A percentile compares a stretch with the other conserved stretches of the same genome.
Conservation (phyloP, 2,888 invertebrate genomes). For the Melinaea menophilus region DNA sequence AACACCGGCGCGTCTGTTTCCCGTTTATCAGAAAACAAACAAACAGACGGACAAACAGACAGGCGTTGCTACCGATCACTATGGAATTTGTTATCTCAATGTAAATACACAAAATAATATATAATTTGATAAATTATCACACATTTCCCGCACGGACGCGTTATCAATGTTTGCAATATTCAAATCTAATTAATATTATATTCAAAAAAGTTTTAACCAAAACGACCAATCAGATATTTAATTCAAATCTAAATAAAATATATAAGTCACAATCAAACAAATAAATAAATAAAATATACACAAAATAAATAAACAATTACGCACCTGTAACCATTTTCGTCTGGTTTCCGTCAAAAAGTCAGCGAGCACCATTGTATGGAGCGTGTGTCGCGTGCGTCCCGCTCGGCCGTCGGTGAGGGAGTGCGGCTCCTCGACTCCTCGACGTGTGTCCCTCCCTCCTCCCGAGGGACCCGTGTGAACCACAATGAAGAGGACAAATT, state of each 20-base stretch:
- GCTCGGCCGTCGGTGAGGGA: constrained; percentile 43
- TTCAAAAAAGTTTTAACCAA: neutral
- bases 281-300: constrained; percentile 7
- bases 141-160: constrained; percentile 9
- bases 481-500: neutral
- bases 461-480: neutral
- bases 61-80: constrained; percentile 10
- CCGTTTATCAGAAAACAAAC: constrained; percentile 16
- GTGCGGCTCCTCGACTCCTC: constrained; percentile 31
- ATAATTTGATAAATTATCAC: constrained; percentile 9
- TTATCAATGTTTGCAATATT: neutral
- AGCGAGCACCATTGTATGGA: constrained; percentile 58
- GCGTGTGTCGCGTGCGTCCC: constrained; percentile 38
- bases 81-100: constrained; percentile 14
- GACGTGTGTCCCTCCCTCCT: neutral
- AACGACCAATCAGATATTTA: constrained; percentile 7
- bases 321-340: constrained; percentile 68
- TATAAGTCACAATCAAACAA: constrained; percentile 10
- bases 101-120: constrained; percentile 13
- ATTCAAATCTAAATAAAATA: neutral
- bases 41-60: constrained; percentile 18
- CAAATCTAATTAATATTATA: neutral
- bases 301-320: constrained; percentile 17
- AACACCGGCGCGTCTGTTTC: constrained; percentile 19
- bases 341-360: constrained; percentile 70